Evolutionary conservation across 2,797 vertebrate species (phyloP).

Genomic region (Micrastur ruficollis): DNA sequence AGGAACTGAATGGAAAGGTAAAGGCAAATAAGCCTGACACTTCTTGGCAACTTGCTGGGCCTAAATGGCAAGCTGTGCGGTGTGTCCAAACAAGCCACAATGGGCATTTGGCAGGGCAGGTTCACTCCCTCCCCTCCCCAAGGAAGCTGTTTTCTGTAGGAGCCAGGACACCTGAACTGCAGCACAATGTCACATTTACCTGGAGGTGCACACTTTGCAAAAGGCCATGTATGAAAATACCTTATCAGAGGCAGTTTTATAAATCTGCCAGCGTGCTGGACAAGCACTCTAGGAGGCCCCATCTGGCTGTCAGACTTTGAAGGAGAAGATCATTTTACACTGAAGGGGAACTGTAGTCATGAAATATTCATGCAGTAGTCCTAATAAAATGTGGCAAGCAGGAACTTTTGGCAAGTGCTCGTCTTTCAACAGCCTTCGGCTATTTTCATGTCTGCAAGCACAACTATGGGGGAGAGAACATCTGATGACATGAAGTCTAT

Average conservation of each 20-base stretch:
- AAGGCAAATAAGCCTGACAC: background rate
- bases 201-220: background rate
- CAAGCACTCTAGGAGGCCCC: constrained; percentile 11
- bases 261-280: constrained; percentile 24
- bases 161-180: background rate
- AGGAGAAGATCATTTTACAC: constrained; percentile 43
- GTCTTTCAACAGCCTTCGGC: constrained; percentile 21
- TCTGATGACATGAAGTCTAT: background rate
- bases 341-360: constrained; percentile 37
- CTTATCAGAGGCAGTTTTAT: constrained; percentile 14
- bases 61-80: background rate
- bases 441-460: constrained; percentile 24
- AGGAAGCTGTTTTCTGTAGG: background rate
- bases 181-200: background rate
- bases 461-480: background rate
- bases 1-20: background rate
- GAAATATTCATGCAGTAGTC: constrained; percentile 60
- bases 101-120: background rate
- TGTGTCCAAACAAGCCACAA: background rate
- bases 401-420: constrained; percentile 49
- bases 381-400: constrained; percentile 57
- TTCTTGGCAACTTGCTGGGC: background rate
- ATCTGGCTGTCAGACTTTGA: constrained; percentile 52
- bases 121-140: background rate
- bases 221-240: background rate